phyloP scores from a whole-genome alignment of 2,113 vertebrate genomes.

The Vidua macroura region DNA sequence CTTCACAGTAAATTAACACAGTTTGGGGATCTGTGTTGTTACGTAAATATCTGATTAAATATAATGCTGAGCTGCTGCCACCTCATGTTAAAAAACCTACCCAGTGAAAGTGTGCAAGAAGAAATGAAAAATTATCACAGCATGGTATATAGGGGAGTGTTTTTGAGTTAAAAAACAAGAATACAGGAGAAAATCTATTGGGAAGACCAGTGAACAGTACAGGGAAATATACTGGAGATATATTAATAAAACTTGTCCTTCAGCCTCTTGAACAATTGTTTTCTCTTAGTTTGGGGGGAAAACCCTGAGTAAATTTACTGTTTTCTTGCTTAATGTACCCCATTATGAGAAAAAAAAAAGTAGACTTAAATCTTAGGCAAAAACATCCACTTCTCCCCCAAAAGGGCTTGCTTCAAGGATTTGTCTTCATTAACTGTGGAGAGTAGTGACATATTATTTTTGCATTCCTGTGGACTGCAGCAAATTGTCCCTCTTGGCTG shows the following conservation, averaged over 20 bases:
- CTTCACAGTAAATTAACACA: neutral
- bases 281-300: neutral
- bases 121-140: neutral
- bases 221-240: neutral
- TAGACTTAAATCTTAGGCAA: neutral
- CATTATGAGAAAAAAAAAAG: neutral
- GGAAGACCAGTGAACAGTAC: neutral
- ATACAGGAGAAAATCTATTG: neutral
- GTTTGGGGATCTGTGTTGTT: neutral
- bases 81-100: neutral
- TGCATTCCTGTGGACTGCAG: constrained; percentile 42
- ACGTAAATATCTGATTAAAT: neutral
- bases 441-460: constrained; percentile 10
- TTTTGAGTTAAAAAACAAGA: neutral
- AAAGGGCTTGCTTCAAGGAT: neutral
- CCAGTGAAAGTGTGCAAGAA: neutral
- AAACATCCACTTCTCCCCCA: neutral
- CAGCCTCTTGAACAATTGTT: neutral
- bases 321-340: neutral
- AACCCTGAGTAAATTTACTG: neutral
- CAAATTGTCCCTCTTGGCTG: constrained; percentile 50
- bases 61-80: neutral
- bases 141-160: fast-evolving
- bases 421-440: constrained; percentile 26
- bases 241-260: neutral